Evolutionary conservation across 2,888 invertebrate genomes (phyloP), one percentile per base, ranked within the genome.

Genomic region (Halocaridina rubra): DNA sequence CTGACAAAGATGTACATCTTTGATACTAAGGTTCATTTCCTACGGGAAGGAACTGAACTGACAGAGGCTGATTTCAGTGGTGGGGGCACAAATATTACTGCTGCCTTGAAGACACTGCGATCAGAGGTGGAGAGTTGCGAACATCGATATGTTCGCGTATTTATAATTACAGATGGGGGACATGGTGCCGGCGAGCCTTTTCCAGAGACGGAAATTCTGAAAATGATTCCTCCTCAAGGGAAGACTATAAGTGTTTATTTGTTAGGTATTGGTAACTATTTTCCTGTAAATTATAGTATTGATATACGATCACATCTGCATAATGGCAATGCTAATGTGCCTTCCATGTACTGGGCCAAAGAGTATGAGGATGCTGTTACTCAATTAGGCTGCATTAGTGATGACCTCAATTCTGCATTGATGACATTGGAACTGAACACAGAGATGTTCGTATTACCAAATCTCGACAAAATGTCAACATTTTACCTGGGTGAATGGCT

Each of bases 271-370:
- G 69, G 82, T n/a, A 10, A n/a, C n/a, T 16, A 27, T 8, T 81
- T 75, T 39, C 81, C 81, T 3, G 81, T 81, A 13, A 13, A 81
- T 7, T 81, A 75, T 29, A 81, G 81, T 39, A 29, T 81, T 13
- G 75, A 75, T 13, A 75, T 81, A 13, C 33, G 82, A 5, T 82
- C 82, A 2, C 24, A 32, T 13, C 27, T 82, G 3, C 82, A 82
- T 67, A 82, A 81, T 61, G 81, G 81, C 8, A 57, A 57, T 75
- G 74, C 81, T 19, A 39, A 33, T 8, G 57, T 71, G 8, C 81
- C 81, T 13, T 61, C 64, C 7, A 24, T 81, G 0, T 81, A 74
- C 29, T 81, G 81, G 81, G 39, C 22, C 10, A 59, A 53, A 39
- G 13, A 39, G 2, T 24, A 8, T 0, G 1, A 0, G 8, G 64